Conservation (phyloP, 2,797 vertebrate genomes). For the Rhabdophis nuchalis region DNA sequence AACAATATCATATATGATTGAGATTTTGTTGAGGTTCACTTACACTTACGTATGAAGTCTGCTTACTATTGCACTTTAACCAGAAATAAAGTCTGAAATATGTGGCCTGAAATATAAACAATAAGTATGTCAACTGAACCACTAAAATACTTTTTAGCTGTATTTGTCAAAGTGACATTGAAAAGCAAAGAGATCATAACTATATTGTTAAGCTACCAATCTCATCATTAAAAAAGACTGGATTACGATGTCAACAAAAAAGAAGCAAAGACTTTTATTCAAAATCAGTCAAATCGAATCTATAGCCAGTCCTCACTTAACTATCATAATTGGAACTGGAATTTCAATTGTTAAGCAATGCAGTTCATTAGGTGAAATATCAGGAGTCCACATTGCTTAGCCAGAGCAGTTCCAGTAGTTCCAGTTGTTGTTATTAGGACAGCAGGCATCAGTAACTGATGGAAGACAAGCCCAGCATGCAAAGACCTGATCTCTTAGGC, state of each 20-base stretch:
- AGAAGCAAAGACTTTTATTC: background rate
- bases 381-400: background rate
- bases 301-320: background rate
- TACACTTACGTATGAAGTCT: background rate
- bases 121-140: background rate
- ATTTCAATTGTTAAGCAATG: background rate
- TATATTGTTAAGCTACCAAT: background rate
- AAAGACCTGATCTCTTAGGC: background rate
- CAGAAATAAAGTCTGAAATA: background rate
- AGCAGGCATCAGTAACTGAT: background rate
- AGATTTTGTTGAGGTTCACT: too few species aligned
- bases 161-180: background rate
- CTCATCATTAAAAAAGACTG: background rate
- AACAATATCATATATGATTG: background rate
- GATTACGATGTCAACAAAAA: background rate
- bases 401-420: background rate
- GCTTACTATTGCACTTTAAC: background rate
- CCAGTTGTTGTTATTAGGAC: background rate
- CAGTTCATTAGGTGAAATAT: background rate
- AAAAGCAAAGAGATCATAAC: background rate
- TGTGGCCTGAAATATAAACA: background rate
- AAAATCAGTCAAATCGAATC: background rate
- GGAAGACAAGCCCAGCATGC: background rate
- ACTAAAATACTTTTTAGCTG: background rate
- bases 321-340: background rate